A percentile compares a stretch with the other conserved stretches of the same genome.
Evolutionary conservation across 2,888 invertebrate species (phyloP).

Genomic region (Callosobruchus maculatus): DNA sequence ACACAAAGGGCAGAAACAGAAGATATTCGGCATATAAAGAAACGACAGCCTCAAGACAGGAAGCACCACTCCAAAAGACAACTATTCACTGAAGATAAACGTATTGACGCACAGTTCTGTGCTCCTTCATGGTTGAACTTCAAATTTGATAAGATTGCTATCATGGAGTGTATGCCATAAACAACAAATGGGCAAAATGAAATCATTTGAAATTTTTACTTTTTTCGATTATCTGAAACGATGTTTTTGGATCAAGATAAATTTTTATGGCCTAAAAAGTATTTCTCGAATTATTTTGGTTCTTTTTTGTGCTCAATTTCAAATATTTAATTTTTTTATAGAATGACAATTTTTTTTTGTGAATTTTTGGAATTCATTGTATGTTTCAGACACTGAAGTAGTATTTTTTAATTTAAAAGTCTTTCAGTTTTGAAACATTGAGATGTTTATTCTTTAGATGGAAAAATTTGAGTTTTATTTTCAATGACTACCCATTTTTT

Average conservation of each 20-base stretch:
- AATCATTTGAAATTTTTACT: not conserved
- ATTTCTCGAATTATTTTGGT: not conserved
- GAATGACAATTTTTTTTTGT: not conserved
- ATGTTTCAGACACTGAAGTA: not conserved
- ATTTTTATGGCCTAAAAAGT: not conserved
- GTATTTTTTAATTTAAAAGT: not conserved
- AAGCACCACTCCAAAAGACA: constrained; percentile 53
- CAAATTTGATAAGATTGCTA: constrained; percentile 60
- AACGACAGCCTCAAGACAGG: constrained; percentile 25
- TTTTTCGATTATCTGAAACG: not conserved
- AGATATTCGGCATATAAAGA: constrained; percentile 35
- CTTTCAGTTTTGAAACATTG: not conserved
- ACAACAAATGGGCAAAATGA: not conserved
- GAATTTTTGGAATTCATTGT: not conserved
- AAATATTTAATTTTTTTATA: not conserved
- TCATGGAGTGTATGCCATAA: constrained; percentile 50
- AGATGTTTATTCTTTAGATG: not conserved
- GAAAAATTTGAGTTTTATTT: not conserved
- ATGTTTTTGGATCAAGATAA: not conserved
- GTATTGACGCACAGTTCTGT: constrained; percentile 46
- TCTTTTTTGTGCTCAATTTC: not conserved
- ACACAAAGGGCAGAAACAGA: constrained; percentile 28
- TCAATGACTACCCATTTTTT: not conserved
- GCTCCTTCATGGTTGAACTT: constrained; percentile 66
- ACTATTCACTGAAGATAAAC: constrained; percentile 52